These are phyloP conservation scores for Dione vanillae DNA, from an alignment of 2,888 invertebrate species.

Conservation along the genomic window DNA sequence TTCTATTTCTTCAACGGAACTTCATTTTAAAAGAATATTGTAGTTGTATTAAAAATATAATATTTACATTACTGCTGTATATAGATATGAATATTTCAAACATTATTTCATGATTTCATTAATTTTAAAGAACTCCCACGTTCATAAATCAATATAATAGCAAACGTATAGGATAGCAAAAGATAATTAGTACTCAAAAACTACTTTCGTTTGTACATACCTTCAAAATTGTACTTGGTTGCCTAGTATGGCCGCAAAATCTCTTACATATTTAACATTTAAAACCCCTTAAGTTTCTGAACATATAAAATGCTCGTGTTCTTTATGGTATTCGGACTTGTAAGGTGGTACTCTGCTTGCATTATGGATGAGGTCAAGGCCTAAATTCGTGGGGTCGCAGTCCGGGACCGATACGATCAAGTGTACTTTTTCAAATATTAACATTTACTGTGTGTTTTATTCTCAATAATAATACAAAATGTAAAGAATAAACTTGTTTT, in stretches of 20 bases:
- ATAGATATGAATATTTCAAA: no score
- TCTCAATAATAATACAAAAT: no score
- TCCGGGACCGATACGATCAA: slow-evolving; percentile 37
- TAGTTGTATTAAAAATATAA: no score
- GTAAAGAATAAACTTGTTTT: no score
- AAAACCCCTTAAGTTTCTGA: slow-evolving; percentile 28
- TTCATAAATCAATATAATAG: not conserved
- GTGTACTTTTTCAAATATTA: slow-evolving; percentile 29
- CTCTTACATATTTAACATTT: slow-evolving; percentile 28
- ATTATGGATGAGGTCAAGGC: slow-evolving; percentile 77
- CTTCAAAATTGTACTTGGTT: not conserved
- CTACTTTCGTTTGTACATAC: not conserved
- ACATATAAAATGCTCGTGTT: slow-evolving; percentile 37
- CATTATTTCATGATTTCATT: no score
- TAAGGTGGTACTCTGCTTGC: slow-evolving; percentile 56
- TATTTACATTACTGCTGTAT: no score
- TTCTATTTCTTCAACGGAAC: no score
- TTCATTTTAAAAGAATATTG: no score
- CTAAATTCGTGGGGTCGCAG: slow-evolving; percentile 63
- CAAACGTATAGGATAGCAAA: no score
- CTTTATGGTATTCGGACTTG: slow-evolving; percentile 47
- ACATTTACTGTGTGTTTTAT: not conserved
- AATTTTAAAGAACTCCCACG: no score
- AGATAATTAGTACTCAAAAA: not conserved
- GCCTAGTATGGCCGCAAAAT: slow-evolving; percentile 4